These are phyloP conservation scores for Psilopsiagon aymara DNA, from an alignment of 2,113 vertebrate species.

Conservation along the genomic window DNA sequence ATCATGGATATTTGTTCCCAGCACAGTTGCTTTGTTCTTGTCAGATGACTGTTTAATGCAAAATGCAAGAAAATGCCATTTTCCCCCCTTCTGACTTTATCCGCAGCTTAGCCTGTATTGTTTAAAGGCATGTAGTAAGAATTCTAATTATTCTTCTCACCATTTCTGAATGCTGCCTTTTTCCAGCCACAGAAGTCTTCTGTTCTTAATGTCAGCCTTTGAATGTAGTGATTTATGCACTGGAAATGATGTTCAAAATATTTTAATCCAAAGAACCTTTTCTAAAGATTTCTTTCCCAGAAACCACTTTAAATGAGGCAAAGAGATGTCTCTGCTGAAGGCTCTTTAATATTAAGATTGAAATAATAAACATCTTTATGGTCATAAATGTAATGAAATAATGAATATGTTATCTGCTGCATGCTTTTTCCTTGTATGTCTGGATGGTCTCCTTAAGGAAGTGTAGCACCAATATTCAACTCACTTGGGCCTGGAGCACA, in stretches of 20 bases:
- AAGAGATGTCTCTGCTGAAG: background rate
- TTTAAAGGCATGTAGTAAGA: slow-evolving; percentile 35
- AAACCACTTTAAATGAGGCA: background rate
- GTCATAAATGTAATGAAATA: background rate
- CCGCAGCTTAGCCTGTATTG: slow-evolving; percentile 15
- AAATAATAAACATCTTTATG: background rate
- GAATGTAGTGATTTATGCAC: slow-evolving; percentile 23
- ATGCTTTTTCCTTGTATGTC: background rate
- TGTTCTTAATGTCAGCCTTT: slow-evolving; percentile 37
- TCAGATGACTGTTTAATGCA: background rate
- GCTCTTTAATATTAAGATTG: background rate
- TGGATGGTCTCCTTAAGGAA: background rate
- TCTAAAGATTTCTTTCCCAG: background rate
- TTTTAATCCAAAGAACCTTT: background rate
- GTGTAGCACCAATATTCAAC: rapidly evolving
- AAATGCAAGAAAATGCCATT: slow-evolving; percentile 23
- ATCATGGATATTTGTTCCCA: slow-evolving; percentile 21
- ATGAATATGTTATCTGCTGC: background rate
- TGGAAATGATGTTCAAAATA: background rate
- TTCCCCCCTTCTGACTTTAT: background rate
- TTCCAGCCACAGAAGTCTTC: slow-evolving; percentile 21
- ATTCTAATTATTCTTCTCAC: slow-evolving; percentile 44
- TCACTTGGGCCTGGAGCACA: background rate
- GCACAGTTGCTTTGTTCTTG: slow-evolving; percentile 26
- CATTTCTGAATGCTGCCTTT: slow-evolving; percentile 31